Evolutionary conservation across 2,113 vertebrate species (phyloP).

Genomic region (Chloropsis hardwickii): DNA sequence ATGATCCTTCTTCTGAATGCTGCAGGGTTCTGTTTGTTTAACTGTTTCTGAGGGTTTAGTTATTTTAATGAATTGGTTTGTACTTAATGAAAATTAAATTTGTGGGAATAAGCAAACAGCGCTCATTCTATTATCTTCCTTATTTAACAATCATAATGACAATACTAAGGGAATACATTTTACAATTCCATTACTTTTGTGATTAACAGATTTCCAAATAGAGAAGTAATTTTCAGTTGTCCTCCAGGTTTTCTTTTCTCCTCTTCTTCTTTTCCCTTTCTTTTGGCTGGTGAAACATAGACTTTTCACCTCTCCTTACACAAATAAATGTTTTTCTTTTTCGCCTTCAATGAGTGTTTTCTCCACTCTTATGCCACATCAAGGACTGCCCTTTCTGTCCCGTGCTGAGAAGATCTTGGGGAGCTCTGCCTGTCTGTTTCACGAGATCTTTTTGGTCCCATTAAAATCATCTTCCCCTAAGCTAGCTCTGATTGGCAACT

Average conservation of each 20-base stretch:
- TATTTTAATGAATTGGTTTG: not conserved
- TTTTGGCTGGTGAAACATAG: not conserved
- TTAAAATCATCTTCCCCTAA: constrained; percentile 3
- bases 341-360: not conserved
- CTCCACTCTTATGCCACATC: not conserved
- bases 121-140: not conserved
- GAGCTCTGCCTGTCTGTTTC: not conserved
- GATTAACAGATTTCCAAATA: not conserved
- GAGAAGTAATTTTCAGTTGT: not conserved
- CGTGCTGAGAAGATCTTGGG: not conserved
- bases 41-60: not conserved
- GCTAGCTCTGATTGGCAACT: not conserved
- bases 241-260: not conserved
- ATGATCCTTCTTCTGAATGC: not conserved
- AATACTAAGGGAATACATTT: not conserved
- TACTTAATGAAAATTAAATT: not conserved
- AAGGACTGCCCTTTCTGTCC: not conserved
- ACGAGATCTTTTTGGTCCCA: not conserved
- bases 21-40: not conserved
- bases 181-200: not conserved
- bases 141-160: not conserved
- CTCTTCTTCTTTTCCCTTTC: not conserved
- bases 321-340: not conserved
- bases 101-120: not conserved
- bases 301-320: not conserved